phyloP scores from a whole-genome alignment of 2,888 invertebrate genomes.

The Ditylenchus weischeri region DNA sequence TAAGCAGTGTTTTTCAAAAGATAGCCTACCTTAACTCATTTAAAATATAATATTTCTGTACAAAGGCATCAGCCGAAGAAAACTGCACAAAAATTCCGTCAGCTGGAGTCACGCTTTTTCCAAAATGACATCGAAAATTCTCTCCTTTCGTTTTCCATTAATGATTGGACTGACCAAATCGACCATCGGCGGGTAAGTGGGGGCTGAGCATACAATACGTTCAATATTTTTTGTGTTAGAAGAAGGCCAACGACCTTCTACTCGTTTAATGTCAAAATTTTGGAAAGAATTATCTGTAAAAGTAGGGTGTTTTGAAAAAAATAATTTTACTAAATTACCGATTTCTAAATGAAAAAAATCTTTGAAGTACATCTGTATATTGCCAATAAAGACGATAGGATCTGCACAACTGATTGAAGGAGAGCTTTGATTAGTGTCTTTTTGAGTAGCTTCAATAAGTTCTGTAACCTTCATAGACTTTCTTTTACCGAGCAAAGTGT shows the following conservation, averaged over 20 bases:
- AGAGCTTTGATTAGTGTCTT: neutral
- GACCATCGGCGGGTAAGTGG: neutral
- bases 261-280: neutral
- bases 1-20: too few relatives aligned
- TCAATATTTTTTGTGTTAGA: neutral
- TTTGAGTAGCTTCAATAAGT: neutral
- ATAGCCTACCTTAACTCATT: neutral
- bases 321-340: neutral
- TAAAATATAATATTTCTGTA: neutral
- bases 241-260: neutral
- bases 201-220: neutral
- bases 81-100: conserved; percentile 2
- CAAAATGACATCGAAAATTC: conserved; percentile 3
- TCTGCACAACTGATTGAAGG: neutral
- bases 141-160: neutral
- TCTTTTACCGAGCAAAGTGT: neutral
- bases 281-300: conserved; percentile 5
- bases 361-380: conserved; percentile 3
- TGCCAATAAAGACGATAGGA: neutral
- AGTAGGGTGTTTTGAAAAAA: neutral
- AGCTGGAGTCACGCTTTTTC: neutral
- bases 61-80: neutral
- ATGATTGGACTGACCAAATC: neutral
- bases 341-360: neutral
- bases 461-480: neutral